Base-by-base conservation (phyloP, 2,113 vertebrate genomes). In the Phaethornis superciliosus region DNA sequence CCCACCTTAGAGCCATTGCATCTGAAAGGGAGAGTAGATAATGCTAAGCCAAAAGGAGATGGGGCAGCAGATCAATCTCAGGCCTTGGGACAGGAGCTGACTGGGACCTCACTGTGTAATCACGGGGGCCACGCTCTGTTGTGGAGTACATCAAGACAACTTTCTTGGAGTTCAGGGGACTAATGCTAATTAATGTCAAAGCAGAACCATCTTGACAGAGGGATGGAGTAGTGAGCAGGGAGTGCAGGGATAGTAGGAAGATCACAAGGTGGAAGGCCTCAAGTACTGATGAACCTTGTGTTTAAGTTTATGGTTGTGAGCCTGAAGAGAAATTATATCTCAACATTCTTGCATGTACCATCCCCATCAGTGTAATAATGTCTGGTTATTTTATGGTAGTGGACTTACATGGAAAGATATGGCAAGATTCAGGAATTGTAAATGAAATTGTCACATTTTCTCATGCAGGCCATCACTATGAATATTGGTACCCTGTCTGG, bases 21-120 rank as follows among this genome's bases (percentile, higher is more conserved):
- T 95, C 86, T 80, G 85, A 56, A 89, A 89, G 40, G n/a, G 65
- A 78, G 59, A 93, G 70, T 52, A 85, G 40, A 90, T 94, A 93
- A 95, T 93, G 92, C 70, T 63, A 91, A 83, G 71, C 89, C 80
- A 70, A 58, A 87, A 90, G 75, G 80, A 68, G 56, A 77, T 4
- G 49, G 77, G 81, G 47, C 46, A 79, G 10, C 5, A 2, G 70
- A 86, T 93, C 89, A 89, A 95, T 95, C 92, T 88, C 67, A 46
- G 75, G 24, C 56, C 54, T 30, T 49, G 64, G 56, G 54, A 79
- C 68, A 65, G 85, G 37, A 84, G 54, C 58, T 0, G 5, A 64
- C 44, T 6, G 13, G 33, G 79, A 37, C 47, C 81, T 77, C 44
- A 22, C 37, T 76, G 72, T 1, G 3, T 86, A 68, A 68, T 91